Evolutionary conservation across 1,140 invertebrate genomes (phyloP).

Genomic region (Drosophila lacteicornis): DNA sequence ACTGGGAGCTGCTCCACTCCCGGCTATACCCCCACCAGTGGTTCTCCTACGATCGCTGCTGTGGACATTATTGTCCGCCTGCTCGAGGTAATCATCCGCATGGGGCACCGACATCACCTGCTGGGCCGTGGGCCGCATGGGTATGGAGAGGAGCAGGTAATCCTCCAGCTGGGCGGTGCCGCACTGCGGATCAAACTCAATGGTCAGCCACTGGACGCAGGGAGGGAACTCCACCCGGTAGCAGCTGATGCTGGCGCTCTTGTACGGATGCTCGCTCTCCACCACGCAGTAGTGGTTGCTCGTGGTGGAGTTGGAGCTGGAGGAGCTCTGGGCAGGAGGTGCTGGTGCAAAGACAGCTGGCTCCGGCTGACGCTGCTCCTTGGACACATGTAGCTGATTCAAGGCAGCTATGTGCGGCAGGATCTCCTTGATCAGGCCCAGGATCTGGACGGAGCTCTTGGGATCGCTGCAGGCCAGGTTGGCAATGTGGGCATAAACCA

Average conservation of each 20-base stretch:
- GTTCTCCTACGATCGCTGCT: neutral
- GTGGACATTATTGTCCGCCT: conserved; percentile 69
- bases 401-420: conserved; percentile 95
- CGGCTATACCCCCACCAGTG: neutral
- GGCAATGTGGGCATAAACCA: conserved; percentile 92
- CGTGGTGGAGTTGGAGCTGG: conserved; percentile 86
- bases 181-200: conserved; percentile 97
- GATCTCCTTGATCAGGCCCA: conserved; percentile 95
- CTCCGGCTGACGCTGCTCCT: conserved; percentile 76
- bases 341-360: neutral
- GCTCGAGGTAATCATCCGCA: conserved; percentile 74
- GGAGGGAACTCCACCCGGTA: conserved; percentile 96
- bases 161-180: conserved; percentile 97
- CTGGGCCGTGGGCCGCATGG: conserved; percentile 78
- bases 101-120: conserved; percentile 12
- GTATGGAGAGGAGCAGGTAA: conserved; percentile 94
- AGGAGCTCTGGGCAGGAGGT: neutral
- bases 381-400: conserved; percentile 88
- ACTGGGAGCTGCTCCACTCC: conserved; percentile 5
- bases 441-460: conserved; percentile 95
- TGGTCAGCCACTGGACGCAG: conserved; percentile 94
- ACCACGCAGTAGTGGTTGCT: conserved; percentile 95
- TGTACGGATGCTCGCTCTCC: conserved; percentile 99
- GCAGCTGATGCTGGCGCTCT: conserved; percentile 93
- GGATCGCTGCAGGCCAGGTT: conserved; percentile 93